A percentile compares a stretch with the other conserved stretches of the same genome.
These are phyloP conservation scores for Morone saxatilis DNA, from an alignment of 2,113 vertebrate species.

Conservation along the genomic window DNA sequence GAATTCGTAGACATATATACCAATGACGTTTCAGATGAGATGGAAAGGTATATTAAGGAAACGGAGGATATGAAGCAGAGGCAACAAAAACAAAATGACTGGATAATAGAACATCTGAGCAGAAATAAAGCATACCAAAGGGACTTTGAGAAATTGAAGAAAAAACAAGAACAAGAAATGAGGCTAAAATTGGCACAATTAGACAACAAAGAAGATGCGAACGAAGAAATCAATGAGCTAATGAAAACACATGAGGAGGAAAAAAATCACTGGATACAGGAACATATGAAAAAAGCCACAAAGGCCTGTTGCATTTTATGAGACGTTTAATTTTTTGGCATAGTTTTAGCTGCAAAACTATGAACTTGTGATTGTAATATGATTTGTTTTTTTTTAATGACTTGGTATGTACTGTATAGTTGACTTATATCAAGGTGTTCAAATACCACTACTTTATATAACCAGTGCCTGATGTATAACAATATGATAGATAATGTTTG, in stretches of 20 bases:
- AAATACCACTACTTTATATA: neutral
- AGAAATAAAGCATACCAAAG: neutral
- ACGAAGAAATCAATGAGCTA: neutral
- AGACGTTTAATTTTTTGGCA: neutral
- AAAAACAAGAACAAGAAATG: slow-evolving; percentile 17
- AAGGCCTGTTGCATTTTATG: neutral
- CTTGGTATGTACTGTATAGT: neutral
- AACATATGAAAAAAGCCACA: neutral
- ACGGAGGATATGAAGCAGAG: fast-evolving
- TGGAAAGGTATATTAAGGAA: neutral
- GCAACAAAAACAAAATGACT: neutral
- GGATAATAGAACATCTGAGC: neutral
- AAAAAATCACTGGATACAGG: slow-evolving; percentile 30
- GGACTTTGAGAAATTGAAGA: neutral
- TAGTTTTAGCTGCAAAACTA: neutral
- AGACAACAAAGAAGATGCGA: neutral
- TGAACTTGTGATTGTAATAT: neutral
- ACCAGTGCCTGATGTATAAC: neutral
- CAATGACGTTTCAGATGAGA: fast-evolving
- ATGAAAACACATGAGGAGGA: neutral
- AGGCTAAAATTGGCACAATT: fast-evolving
- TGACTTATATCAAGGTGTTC: neutral
- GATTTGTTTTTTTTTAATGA: too few species aligned
- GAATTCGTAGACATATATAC: neutral
- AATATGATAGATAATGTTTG: neutral